Conservation (phyloP, 2,797 vertebrate species). For the Vireo griseus region DNA sequence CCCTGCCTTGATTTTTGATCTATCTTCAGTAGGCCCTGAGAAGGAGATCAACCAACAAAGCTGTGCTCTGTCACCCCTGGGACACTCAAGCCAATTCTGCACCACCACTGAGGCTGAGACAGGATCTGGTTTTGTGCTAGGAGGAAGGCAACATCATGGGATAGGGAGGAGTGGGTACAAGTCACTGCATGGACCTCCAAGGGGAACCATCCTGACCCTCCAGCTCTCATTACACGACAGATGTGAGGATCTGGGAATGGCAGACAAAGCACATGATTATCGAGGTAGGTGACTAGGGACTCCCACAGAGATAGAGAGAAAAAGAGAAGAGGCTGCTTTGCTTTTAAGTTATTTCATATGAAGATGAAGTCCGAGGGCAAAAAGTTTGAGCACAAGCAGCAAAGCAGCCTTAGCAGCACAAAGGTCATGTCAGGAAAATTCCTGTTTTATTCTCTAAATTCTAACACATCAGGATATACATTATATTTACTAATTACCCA, state of each 20-base stretch:
- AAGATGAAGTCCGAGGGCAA: too few relatives aligned
- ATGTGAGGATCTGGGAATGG: background rate
- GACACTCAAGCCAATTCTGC: background rate
- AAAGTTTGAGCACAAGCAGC: too few relatives aligned
- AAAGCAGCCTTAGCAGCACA: too few relatives aligned
- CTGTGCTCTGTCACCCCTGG: background rate
- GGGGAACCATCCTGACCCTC: background rate
- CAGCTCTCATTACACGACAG: background rate
- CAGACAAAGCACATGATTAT: background rate
- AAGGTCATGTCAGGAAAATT: too few relatives aligned
- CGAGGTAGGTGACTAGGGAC: too few relatives aligned
- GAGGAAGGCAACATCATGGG: background rate
- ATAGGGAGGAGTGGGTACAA: background rate
- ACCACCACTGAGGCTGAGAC: background rate
- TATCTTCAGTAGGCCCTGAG: background rate
- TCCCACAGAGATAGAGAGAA: too few relatives aligned
- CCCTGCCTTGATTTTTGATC: background rate
- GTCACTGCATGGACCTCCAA: background rate
- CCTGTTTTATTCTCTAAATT: too few relatives aligned
- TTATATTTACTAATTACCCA: too few relatives aligned
- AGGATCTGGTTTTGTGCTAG: background rate
- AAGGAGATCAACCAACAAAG: rapidly evolving
- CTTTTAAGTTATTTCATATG: too few relatives aligned
- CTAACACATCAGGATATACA: too few relatives aligned
- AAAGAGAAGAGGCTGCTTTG: too few relatives aligned